Evolutionary conservation across 2,888 invertebrate species (phyloP).

Genomic region (Tanaodytes sp.): DNA sequence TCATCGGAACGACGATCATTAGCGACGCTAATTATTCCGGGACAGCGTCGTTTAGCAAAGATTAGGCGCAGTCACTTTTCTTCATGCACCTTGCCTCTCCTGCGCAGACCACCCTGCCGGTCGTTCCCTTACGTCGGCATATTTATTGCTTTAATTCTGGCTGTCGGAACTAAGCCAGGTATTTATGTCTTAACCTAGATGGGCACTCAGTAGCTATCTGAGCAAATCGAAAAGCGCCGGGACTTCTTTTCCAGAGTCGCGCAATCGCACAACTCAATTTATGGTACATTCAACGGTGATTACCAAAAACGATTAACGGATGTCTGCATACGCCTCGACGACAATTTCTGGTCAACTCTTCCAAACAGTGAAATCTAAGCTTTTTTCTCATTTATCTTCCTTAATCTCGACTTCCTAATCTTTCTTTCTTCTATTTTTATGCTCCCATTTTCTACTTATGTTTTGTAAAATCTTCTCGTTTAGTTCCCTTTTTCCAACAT

Average conservation of each 20-base stretch:
- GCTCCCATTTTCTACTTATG: too few species aligned
- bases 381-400: too few species aligned
- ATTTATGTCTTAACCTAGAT: constrained; percentile 64
- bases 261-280: constrained; percentile 26
- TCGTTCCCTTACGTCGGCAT: constrained; percentile 55
- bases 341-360: not conserved
- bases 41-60: constrained; percentile 50
- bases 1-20: constrained; percentile 59
- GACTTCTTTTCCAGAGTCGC: constrained; percentile 37
- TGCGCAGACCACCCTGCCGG: constrained; percentile 18
- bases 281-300: constrained; percentile 46
- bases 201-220: constrained; percentile 55
- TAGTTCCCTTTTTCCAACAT: too few species aligned
- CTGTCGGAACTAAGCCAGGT: constrained; percentile 59
- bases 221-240: constrained; percentile 47
- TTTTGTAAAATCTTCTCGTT: too few species aligned
- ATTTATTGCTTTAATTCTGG: constrained; percentile 64
- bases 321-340: constrained; percentile 5
- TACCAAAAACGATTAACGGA: constrained; percentile 43
- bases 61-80: constrained; percentile 50
- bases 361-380: too few species aligned
- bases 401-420: too few species aligned
- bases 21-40: constrained; percentile 52
- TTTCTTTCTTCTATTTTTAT: too few species aligned
- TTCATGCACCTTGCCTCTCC: constrained; percentile 13